phyloP scores from a whole-genome alignment of 2,113 vertebrate species.

The Eulacestoma nigropectus region DNA sequence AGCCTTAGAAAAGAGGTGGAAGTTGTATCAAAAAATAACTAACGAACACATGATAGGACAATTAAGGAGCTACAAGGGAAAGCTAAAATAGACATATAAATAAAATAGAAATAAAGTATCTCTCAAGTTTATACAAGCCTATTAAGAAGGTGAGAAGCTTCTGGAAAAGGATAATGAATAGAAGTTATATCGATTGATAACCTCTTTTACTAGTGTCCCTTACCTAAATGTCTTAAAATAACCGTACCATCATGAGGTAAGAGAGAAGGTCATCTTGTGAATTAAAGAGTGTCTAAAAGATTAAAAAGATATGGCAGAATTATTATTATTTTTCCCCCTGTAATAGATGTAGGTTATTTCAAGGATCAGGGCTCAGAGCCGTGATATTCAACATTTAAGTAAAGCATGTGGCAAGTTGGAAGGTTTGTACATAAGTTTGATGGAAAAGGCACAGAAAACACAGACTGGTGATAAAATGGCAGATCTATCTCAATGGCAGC shows the following conservation, averaged over 20 bases:
- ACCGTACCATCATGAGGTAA: background rate
- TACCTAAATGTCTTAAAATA: background rate
- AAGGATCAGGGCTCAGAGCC: background rate
- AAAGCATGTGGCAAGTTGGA: background rate
- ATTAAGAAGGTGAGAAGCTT: background rate
- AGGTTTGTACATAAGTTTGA: background rate
- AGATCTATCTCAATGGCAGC: background rate
- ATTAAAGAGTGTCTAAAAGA: background rate
- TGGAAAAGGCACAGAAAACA: background rate
- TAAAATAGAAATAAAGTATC: background rate
- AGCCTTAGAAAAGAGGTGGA: background rate
- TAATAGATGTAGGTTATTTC: background rate
- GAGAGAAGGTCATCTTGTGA: background rate
- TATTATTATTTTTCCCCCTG: rapidly evolving
- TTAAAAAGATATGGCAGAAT: background rate
- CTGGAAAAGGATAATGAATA: background rate
- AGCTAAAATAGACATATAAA: background rate
- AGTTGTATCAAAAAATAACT: background rate
- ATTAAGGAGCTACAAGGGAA: background rate
- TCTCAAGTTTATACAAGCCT: background rate
- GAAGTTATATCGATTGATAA: background rate
- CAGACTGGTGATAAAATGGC: background rate
- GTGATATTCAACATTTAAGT: background rate
- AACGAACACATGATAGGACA: background rate
- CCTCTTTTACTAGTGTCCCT: background rate